Evolutionary conservation across 2,888 invertebrate genomes (phyloP).

Genomic region (Venustoraphidia nigricollis): DNA sequence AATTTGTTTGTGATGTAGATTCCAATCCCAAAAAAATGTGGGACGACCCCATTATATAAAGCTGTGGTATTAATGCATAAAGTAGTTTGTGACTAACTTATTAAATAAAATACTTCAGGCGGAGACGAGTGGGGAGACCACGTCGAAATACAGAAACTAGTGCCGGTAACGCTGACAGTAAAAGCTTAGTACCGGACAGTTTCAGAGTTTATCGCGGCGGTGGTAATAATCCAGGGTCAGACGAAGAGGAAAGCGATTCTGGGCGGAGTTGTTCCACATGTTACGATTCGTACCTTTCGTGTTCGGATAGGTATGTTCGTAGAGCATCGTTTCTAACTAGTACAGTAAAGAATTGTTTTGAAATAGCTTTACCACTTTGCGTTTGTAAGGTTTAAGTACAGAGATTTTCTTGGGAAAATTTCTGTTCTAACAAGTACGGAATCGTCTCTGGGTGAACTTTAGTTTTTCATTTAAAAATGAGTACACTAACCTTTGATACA

Average conservation of each 20-base stretch:
- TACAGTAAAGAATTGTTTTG: too few relatives aligned
- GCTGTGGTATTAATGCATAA: background rate
- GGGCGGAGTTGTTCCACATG: constrained; percentile 30
- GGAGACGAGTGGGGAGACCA: constrained; percentile 18
- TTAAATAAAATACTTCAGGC: constrained; percentile 3
- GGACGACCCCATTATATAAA: too few relatives aligned
- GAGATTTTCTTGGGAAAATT: too few relatives aligned
- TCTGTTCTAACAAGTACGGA: too few relatives aligned
- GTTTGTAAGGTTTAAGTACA: too few relatives aligned
- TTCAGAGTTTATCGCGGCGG: constrained; percentile 36
- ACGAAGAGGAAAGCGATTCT: constrained; percentile 26
- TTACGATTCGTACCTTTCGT: constrained; percentile 15
- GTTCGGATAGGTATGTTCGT: constrained; percentile 5
- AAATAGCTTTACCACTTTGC: too few relatives aligned
- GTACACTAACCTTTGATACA: too few relatives aligned
- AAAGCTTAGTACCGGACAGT: constrained; percentile 28
- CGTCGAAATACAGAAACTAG: constrained; percentile 22
- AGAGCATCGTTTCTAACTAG: too few relatives aligned
- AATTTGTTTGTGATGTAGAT: too few relatives aligned
- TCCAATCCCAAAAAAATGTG: too few relatives aligned
- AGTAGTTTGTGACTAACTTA: constrained; percentile 4
- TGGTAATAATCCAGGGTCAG: constrained; percentile 19
- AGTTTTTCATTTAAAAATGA: too few relatives aligned
- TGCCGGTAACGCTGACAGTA: constrained; percentile 17
- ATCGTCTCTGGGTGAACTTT: too few relatives aligned